These are phyloP conservation scores for Cichladusa arquata DNA, from an alignment of 2,113 vertebrate species.

Conservation along the genomic window DNA sequence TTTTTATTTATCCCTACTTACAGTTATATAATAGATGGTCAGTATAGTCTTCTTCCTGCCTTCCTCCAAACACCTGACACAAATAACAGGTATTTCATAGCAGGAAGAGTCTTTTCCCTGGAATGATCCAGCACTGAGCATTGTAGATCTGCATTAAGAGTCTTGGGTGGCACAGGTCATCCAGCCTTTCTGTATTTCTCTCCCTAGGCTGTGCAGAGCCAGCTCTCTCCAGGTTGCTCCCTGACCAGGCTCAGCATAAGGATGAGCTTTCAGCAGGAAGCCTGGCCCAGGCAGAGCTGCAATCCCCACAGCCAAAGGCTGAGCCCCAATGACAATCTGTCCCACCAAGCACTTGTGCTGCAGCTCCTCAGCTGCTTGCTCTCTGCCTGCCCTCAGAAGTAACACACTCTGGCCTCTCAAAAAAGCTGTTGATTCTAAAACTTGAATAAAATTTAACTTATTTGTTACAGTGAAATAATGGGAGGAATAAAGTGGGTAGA, in stretches of 20 bases:
- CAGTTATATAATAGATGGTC: not conserved
- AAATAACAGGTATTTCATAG: not conserved
- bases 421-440: not conserved
- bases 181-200: not conserved
- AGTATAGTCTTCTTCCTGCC: not conserved
- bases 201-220: not conserved
- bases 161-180: not conserved
- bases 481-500: not conserved
- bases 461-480: not conserved
- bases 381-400: not conserved
- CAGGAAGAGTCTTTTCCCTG: not conserved
- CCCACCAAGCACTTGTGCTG: not conserved
- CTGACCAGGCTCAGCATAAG: not conserved
- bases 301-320: not conserved
- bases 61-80: not conserved
- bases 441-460: not conserved
- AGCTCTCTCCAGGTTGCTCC: not conserved
- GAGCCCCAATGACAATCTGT: fast-evolving
- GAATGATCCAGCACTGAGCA: not conserved
- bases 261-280: not conserved
- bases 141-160: not conserved
- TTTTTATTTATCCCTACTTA: not conserved
- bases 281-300: not conserved
- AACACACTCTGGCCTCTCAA: not conserved
- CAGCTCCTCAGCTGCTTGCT: not conserved